A percentile compares a stretch with the other conserved stretches of the same genome.
Conservation (phyloP, 2,113 vertebrate species). For the Sylvietta virens region DNA sequence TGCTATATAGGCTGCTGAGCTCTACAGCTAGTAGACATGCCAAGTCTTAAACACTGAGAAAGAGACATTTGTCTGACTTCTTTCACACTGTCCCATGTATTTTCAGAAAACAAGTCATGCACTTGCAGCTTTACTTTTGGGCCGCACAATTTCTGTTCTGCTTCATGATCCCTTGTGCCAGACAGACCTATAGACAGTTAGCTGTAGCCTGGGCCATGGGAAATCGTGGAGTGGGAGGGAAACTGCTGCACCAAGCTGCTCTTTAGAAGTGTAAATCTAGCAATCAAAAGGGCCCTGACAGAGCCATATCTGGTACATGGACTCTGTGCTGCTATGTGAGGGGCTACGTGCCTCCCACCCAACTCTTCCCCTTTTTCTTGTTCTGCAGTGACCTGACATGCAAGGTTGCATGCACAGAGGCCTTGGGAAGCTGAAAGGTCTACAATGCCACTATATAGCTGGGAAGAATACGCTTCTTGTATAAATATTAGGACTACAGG, state of each 20-base stretch:
- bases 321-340: background rate
- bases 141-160: slow-evolving; percentile 33
- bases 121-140: slow-evolving; percentile 46
- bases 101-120: slow-evolving; percentile 63
- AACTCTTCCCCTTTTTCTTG: slow-evolving; percentile 8
- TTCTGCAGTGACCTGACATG: background rate
- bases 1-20: slow-evolving; percentile 43
- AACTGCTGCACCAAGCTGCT: slow-evolving; percentile 4
- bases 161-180: slow-evolving; percentile 38
- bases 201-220: slow-evolving; percentile 2
- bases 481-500: background rate
- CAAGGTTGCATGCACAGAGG: background rate
- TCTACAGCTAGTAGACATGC: slow-evolving; percentile 35
- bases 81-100: slow-evolving; percentile 60
- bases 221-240: slow-evolving; percentile 11
- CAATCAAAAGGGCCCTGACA: slow-evolving; percentile 21
- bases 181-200: slow-evolving; percentile 44
- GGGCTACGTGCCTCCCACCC: background rate
- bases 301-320: background rate
- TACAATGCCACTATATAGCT: background rate
- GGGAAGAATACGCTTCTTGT: background rate
- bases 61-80: slow-evolving; percentile 61
- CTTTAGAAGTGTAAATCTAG: slow-evolving; percentile 30
- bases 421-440: background rate
- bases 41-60: slow-evolving; percentile 46